Evolutionary conservation across 2,113 vertebrate genomes (phyloP).

Genomic region (Corythoichthys intestinalis): DNA sequence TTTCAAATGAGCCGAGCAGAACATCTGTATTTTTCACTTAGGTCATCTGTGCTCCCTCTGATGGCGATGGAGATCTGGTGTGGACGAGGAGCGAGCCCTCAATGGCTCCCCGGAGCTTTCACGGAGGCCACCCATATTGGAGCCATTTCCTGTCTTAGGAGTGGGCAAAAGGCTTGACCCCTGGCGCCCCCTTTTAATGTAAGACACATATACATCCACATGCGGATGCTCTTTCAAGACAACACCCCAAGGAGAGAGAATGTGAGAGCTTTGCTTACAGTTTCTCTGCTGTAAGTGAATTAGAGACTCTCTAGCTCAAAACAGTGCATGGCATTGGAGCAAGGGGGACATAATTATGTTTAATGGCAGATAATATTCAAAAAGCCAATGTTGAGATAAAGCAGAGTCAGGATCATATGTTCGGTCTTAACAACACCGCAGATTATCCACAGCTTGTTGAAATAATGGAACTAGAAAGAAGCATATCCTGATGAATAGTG

Average conservation of each 20-base stretch:
- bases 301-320: constrained; percentile 28
- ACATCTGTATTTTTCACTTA: constrained; percentile 65
- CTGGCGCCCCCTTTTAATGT: constrained; percentile 36
- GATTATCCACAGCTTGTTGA: constrained; percentile 36
- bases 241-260: constrained; percentile 36
- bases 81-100: constrained; percentile 31
- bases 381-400: constrained; percentile 44
- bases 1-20: constrained; percentile 43
- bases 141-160: constrained; percentile 72
- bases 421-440: constrained; percentile 19
- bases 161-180: constrained; percentile 57
- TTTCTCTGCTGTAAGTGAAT: constrained; percentile 33
- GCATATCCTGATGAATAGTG: constrained; percentile 18
- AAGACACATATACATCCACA: constrained; percentile 41
- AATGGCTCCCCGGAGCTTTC: constrained; percentile 58
- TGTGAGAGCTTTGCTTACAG: constrained; percentile 38
- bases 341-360: constrained; percentile 54
- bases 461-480: constrained; percentile 32
- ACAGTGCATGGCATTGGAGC: constrained; percentile 27
- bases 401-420: constrained; percentile 38
- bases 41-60: constrained; percentile 55
- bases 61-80: constrained; percentile 45
- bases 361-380: constrained; percentile 41
- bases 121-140: constrained; percentile 65
- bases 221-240: constrained; percentile 22